phyloP scores from a whole-genome alignment of 2,888 invertebrate species.

The Horisme vitalbata region DNA sequence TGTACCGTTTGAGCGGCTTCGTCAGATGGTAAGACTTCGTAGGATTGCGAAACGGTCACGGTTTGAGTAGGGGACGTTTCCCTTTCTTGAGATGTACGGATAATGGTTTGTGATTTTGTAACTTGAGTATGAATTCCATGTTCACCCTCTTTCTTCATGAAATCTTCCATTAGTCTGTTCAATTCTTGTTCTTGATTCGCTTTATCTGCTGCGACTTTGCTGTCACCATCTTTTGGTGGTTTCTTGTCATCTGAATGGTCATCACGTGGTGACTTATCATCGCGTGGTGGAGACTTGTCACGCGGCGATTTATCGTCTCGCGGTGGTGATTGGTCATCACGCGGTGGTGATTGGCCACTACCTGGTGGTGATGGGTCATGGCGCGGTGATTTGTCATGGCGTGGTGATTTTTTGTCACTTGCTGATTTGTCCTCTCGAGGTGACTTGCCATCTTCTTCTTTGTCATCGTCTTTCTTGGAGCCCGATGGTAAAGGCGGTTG shows the following conservation, averaged over 20 bases:
- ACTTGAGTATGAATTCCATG: constrained; percentile 29
- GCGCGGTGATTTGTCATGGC: constrained; percentile 19
- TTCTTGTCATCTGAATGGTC: constrained; percentile 31
- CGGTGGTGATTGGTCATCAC: constrained; percentile 28
- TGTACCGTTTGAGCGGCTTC: constrained; percentile 27
- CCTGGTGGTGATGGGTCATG: constrained; percentile 18
- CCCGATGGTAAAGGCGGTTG: constrained; percentile 44
- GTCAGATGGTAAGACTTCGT: constrained; percentile 38
- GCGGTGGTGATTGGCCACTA: constrained; percentile 17
- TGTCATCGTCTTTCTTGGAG: constrained; percentile 32
- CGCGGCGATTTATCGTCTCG: constrained; percentile 26
- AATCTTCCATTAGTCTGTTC: constrained; percentile 49
- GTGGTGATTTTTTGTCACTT: constrained; percentile 20
- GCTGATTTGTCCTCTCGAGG: constrained; percentile 23
- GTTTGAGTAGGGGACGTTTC: constrained; percentile 43
- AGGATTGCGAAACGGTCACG: constrained; percentile 42
- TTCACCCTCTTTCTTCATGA: constrained; percentile 53
- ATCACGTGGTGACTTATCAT: constrained; percentile 11
- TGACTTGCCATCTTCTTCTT: constrained; percentile 23
- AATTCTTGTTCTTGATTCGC: constrained; percentile 41
- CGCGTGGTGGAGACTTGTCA: constrained; percentile 27
- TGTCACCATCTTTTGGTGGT: constrained; percentile 26
- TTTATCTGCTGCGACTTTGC: constrained; percentile 25
- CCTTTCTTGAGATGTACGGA: constrained; percentile 34
- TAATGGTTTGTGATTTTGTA: constrained; percentile 16